These are phyloP conservation scores for Exaiptasia diaphana DNA, from an alignment of 64 coral and sea anemone genomes.

Conservation along the genomic window DNA sequence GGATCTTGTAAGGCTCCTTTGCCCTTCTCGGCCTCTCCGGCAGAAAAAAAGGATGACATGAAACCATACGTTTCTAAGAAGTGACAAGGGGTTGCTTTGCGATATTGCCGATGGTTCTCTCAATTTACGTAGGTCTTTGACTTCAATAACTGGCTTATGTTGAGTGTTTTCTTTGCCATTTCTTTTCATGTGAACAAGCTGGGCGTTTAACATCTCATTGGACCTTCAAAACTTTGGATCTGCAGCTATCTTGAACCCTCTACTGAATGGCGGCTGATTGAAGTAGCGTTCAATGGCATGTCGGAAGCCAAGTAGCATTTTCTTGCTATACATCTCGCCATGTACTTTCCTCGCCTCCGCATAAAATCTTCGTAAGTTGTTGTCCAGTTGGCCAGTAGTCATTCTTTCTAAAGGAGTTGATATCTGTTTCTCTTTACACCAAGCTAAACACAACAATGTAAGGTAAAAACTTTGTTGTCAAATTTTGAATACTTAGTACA, in stretches of 20 bases:
- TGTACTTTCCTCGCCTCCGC: slow-evolving; percentile 33
- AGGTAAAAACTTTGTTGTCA: no score
- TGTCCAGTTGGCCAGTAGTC: background rate
- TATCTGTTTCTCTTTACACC: background rate
- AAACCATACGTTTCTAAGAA: slow-evolving; percentile 60
- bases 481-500: no score
- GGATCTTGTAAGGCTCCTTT: slow-evolving; percentile 16
- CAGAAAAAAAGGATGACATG: slow-evolving; percentile 35
- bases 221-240: no score
- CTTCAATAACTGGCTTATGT: slow-evolving; percentile 42
- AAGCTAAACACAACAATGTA: no score
- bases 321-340: slow-evolving; percentile 12
- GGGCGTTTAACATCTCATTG: no score
- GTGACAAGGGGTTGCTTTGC: background rate
- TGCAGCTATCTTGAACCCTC: no score
- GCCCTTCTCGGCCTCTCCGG: slow-evolving; percentile 59
- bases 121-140: slow-evolving; percentile 37
- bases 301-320: slow-evolving; percentile 24
- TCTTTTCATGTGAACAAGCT: no score
- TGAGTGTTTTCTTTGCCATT: slow-evolving; percentile 35
- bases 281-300: slow-evolving; percentile 32
- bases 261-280: no score
- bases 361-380: slow-evolving; percentile 24
- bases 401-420: background rate
- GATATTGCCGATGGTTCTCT: slow-evolving; percentile 3